Percentiles rank a stretch among this genome's conserved stretches.
Evolutionary conservation across 2,888 invertebrate species (phyloP).

Genomic region (Tachystola acroxantha): DNA sequence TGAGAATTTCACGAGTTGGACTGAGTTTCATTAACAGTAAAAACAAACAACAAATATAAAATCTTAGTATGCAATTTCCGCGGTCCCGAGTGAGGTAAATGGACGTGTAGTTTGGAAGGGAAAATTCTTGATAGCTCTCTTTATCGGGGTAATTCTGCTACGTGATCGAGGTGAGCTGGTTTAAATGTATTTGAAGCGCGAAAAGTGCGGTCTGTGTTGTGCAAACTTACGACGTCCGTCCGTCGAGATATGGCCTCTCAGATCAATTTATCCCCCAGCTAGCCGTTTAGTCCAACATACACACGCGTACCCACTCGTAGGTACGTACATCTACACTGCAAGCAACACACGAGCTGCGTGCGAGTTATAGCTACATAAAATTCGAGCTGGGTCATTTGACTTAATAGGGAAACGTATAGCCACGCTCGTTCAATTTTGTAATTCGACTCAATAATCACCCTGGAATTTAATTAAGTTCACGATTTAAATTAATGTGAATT

Average conservation of each 20-base stretch:
- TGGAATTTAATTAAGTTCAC: constrained; percentile 15
- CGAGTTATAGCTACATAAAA: constrained; percentile 54
- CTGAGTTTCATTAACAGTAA: constrained; percentile 5
- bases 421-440: constrained; percentile 31
- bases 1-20: background rate
- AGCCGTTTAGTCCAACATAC: constrained; percentile 25
- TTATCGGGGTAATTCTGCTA: constrained; percentile 15
- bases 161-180: constrained; percentile 19
- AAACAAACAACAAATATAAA: constrained; percentile 12
- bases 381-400: constrained; percentile 49
- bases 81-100: background rate
- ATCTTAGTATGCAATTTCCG: constrained; percentile 18
- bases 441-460: constrained; percentile 28
- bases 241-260: constrained; percentile 47
- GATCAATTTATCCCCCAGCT: constrained; percentile 34
- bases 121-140: constrained; percentile 7
- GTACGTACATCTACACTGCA: constrained; percentile 15
- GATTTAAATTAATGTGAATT: background rate
- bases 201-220: constrained; percentile 40
- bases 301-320: constrained; percentile 11
- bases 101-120: constrained; percentile 4
- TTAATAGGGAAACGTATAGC: constrained; percentile 44
- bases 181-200: constrained; percentile 36
- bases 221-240: constrained; percentile 46
- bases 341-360: constrained; percentile 35